These are phyloP conservation scores for Matsumyia berberina DNA, from an alignment of 2,888 invertebrate species.

Conservation along the genomic window DNA sequence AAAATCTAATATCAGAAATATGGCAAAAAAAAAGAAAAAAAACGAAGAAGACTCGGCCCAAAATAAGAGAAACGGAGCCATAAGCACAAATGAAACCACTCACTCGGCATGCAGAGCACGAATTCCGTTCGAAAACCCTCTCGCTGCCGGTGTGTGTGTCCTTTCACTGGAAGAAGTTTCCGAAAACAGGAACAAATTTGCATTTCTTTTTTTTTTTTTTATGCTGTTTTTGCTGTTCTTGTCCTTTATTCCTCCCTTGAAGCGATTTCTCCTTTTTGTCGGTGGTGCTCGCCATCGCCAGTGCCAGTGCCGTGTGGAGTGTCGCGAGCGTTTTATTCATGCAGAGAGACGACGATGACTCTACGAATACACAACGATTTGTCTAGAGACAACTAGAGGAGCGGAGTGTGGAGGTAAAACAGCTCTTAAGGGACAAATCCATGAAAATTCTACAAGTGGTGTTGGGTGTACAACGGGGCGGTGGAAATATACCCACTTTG, in stretches of 20 bases:
- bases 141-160: constrained; percentile 8
- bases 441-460: constrained; percentile 65
- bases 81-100: constrained; percentile 68
- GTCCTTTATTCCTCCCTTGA: constrained; percentile 26
- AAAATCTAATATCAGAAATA: constrained; percentile 67
- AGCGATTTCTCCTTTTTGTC: constrained; percentile 24
- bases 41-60: constrained; percentile 11
- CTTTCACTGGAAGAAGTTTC: constrained; percentile 53
- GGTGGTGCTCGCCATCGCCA: background rate
- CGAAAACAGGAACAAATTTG: constrained; percentile 67
- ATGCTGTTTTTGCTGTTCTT: constrained; percentile 6
- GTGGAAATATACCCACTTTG: constrained; percentile 56
- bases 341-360: constrained; percentile 15
- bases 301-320: constrained; percentile 1
- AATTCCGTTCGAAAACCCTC: constrained; percentile 7
- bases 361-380: constrained; percentile 48
- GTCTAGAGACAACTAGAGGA: constrained; percentile 27
- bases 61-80: constrained; percentile 54
- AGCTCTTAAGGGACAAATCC: constrained; percentile 51
- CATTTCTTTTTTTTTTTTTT: constrained; percentile 18
- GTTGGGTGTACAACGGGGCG: constrained; percentile 18
- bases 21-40: constrained; percentile 18
- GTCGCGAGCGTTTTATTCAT: constrained; percentile 41
- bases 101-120: constrained; percentile 65
- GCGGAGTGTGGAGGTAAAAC: background rate